Evolutionary conservation across 30 jellyfish, hydroid and myxozoan genomes (phyloP), one percentile per base, ranked within the genome.

Genomic region (Cassiopea andromeda): DNA sequence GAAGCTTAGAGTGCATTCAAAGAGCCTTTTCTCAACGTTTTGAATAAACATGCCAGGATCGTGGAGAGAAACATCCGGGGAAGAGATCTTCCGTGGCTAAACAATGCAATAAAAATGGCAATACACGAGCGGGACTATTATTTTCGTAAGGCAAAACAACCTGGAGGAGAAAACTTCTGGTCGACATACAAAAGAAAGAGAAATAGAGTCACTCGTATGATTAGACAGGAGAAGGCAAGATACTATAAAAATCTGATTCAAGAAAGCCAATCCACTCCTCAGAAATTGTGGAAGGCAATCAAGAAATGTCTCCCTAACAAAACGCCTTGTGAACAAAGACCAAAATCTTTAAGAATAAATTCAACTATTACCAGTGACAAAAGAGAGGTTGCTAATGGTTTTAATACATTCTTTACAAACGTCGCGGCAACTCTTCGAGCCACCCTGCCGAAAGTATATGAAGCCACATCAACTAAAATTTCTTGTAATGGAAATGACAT

Each of bases 221-320:
- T 85, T 9, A 82, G 93, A 45, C 45, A 10, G 38, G 89, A 82
- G 77, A 85, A 85, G 57, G 92, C 90, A 27, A 85, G 59, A 44
- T 80, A 85, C 71, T 44, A n/a, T 27, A 64, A 80, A 44, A 38
- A 18, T 19, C 77, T 88, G 80, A 67, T 88, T 67, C 78, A 68
- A 69, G 95, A 88, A 88, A 69, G 18, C 73, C 19, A 68, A 78
- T 46, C 78, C 9, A 1, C 78, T 77, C 95, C 95, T 66, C 68
- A 69, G 72, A 92, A 79, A 2, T 69, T 88, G 69, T 88, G 95
- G 95, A 88, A 78, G 54, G 85, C 87, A 78, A 66, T 88, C 16
- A 88, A 78, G 67, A 77, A 73, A 72, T 88, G 92, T 92, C 81
- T 59, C 44, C 92, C 95, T 46, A 69, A 68, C 80, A 27, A 88